These are phyloP conservation scores for Thalassoma bifasciatum DNA, from an alignment of 2,113 vertebrate genomes.

Conservation along the genomic window DNA sequence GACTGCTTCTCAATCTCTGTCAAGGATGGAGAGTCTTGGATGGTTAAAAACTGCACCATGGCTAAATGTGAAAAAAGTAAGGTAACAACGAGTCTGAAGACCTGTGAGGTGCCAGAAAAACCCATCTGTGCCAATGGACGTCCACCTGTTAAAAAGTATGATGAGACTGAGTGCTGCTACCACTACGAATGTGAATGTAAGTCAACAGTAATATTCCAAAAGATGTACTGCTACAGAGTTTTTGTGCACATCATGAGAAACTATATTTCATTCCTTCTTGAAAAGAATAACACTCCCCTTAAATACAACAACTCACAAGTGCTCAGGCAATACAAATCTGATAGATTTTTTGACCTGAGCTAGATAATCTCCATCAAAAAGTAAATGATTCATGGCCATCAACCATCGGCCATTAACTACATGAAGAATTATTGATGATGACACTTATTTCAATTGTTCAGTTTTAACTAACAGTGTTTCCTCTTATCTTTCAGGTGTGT, in stretches of 20 bases:
- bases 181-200: constrained; percentile 91
- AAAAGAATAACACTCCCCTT: too few species aligned
- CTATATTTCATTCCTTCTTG: too few species aligned
- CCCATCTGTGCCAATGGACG: constrained; percentile 85
- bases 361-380: too few species aligned
- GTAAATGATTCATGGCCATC: too few species aligned
- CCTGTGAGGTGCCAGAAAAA: constrained; percentile 71
- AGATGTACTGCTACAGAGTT: too few species aligned
- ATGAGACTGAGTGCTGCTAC: constrained; percentile 85
- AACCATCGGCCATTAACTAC: too few species aligned
- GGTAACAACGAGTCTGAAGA: constrained; percentile 23
- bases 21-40: constrained; percentile 86
- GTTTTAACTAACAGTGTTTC: background rate
- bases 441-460: too few species aligned
- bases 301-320: too few species aligned
- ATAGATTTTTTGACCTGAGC: too few species aligned
- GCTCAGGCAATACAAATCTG: too few species aligned
- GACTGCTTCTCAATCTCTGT: background rate
- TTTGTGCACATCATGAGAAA: too few species aligned
- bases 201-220: constrained; percentile 44
- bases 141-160: constrained; percentile 73
- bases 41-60: constrained; percentile 83
- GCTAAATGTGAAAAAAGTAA: constrained; percentile 83
- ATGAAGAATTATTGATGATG: too few species aligned
- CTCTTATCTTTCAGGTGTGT: background rate